Evolutionary conservation across 1,140 invertebrate genomes (phyloP).

Genomic region (Cydia fagiglandana): DNA sequence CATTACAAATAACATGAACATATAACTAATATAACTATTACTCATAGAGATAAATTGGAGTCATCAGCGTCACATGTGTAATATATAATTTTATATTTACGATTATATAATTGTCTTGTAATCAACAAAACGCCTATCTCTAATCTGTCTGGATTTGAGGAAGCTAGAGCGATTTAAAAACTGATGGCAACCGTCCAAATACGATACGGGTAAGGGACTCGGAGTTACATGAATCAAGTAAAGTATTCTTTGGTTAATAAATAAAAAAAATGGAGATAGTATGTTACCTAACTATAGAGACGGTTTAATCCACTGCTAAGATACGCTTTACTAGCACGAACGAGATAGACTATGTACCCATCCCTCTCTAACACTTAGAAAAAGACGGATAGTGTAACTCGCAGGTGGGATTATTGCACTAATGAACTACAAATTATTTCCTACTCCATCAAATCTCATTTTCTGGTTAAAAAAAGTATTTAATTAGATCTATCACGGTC

Average conservation of each 20-base stretch:
- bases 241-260: neutral
- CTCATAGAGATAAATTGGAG: neutral
- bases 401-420: no score
- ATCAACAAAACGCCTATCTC: neutral
- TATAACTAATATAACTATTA: neutral
- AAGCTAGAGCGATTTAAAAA: neutral
- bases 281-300: no score
- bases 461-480: no score
- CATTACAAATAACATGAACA: neutral
- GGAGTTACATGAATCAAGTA: neutral
- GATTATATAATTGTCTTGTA: neutral
- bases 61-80: neutral
- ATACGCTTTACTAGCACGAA: no score
- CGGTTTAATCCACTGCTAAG: no score
- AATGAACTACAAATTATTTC: no score
- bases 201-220: constrained; percentile 6
- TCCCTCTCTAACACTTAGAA: no score
- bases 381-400: no score
- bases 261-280: neutral
- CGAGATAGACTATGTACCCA: no score
- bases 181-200: neutral
- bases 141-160: neutral
- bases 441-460: no score
- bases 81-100: neutral
- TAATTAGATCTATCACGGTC: neutral